Conservation (phyloP, 2,113 vertebrate genomes). For the Halcyon senegalensis region DNA sequence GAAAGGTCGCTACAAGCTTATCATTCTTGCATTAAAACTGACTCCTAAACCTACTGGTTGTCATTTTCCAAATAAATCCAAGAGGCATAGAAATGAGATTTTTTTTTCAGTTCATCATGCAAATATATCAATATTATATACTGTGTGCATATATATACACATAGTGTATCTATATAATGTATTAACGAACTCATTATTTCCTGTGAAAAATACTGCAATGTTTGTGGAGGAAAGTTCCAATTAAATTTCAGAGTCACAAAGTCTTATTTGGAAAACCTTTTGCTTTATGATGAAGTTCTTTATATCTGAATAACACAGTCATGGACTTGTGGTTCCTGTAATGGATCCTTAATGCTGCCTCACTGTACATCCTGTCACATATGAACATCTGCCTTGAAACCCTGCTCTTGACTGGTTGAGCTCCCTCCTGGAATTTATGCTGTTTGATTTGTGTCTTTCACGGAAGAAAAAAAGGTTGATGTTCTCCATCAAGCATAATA, state of each 20-base stretch:
- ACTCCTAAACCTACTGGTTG: background rate
- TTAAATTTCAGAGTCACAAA: background rate
- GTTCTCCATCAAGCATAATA: background rate
- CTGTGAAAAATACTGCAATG: background rate
- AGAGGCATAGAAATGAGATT: background rate
- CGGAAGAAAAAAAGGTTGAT: background rate
- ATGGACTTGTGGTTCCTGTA: background rate
- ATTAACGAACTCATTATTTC: background rate
- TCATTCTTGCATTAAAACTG: background rate
- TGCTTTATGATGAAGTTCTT: background rate
- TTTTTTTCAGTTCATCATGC: background rate
- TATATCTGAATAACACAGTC: background rate
- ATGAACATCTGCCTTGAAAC: background rate
- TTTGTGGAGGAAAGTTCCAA: background rate
- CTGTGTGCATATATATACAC: background rate
- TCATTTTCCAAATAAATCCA: background rate
- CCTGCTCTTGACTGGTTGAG: background rate
- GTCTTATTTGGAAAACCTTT: background rate
- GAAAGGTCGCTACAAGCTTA: background rate
- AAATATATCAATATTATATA: background rate
- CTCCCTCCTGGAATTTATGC: background rate
- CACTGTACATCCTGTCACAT: background rate
- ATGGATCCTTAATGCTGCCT: background rate
- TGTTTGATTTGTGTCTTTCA: background rate
- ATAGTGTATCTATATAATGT: background rate